Evolutionary conservation across 2,888 invertebrate species (phyloP).

Genomic region (Trichogramma evanescens): DNA sequence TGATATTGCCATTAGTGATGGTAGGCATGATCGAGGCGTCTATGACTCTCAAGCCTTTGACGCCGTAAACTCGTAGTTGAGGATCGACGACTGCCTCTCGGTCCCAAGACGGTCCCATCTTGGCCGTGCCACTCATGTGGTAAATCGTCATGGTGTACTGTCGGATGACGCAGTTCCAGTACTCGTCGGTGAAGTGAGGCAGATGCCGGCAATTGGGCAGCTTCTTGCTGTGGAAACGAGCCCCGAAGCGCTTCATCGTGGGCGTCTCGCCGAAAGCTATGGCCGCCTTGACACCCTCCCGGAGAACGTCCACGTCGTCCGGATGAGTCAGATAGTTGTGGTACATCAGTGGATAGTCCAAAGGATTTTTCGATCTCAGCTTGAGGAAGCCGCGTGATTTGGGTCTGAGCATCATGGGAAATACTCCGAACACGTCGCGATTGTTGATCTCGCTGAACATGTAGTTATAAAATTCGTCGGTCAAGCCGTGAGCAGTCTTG

Average conservation of each 20-base stretch:
- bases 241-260: slow-evolving; percentile 71
- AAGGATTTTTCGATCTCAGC: slow-evolving; percentile 58
- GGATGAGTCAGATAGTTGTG: slow-evolving; percentile 88
- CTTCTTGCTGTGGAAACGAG: slow-evolving; percentile 66
- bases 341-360: slow-evolving; percentile 77
- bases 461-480: slow-evolving; percentile 73
- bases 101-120: slow-evolving; percentile 75
- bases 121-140: slow-evolving; percentile 75
- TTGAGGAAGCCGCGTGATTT: slow-evolving; percentile 77
- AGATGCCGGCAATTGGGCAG: slow-evolving; percentile 78
- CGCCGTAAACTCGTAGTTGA: slow-evolving; percentile 67
- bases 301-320: slow-evolving; percentile 72
- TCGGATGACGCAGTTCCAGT: slow-evolving; percentile 81
- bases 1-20: slow-evolving; percentile 80
- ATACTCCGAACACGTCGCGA: slow-evolving; percentile 72
- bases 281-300: slow-evolving; percentile 82
- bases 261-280: slow-evolving; percentile 73
- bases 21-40: slow-evolving; percentile 86
- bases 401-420: slow-evolving; percentile 85
- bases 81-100: slow-evolving; percentile 78
- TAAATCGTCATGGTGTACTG: slow-evolving; percentile 86
- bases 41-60: slow-evolving; percentile 72
- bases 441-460: slow-evolving; percentile 66
- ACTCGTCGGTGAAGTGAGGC: slow-evolving; percentile 71
- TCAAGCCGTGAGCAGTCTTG: slow-evolving; percentile 72